Conservation (phyloP, 2,797 vertebrate genomes). For the Spatula versicolor region DNA sequence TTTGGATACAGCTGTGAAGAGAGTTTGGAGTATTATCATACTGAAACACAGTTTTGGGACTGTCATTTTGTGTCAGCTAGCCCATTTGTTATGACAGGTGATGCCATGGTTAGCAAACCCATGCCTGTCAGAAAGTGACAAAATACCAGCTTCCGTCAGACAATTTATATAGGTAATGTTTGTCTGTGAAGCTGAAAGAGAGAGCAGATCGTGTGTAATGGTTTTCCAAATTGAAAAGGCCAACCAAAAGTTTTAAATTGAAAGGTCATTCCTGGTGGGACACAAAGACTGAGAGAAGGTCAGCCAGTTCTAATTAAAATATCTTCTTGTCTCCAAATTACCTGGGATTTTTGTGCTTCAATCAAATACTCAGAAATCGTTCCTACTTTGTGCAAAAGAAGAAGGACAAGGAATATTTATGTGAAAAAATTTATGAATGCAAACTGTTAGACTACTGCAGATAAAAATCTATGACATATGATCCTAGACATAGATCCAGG, state of each 20-base stretch:
- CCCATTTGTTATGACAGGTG: neutral
- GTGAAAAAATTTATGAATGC: neutral
- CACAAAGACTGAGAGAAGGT: constrained; percentile 48
- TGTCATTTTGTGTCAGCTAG: neutral
- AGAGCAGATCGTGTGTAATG: constrained; percentile 48
- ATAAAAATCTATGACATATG: neutral
- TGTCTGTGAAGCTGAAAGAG: constrained; percentile 44
- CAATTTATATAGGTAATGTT: constrained; percentile 20
- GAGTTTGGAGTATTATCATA: neutral
- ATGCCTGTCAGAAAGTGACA: constrained; percentile 5
- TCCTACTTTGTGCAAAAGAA: neutral
- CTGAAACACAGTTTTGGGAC: neutral
- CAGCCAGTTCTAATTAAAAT: constrained; percentile 57
- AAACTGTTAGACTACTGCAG: neutral
- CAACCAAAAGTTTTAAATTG: constrained; percentile 66
- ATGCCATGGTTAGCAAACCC: neutral
- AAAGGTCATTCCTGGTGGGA: constrained; percentile 66
- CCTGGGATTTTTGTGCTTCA: neutral
- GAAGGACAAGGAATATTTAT: neutral
- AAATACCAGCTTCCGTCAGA: neutral
- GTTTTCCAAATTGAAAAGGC: constrained; percentile 66
- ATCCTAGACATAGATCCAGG: neutral
- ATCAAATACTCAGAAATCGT: neutral
- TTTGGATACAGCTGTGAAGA: neutral
- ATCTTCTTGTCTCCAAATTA: constrained; percentile 27